A percentile compares a stretch with the other conserved stretches of the same genome.
Conservation (phyloP, 2,888 invertebrate genomes). For the Embidobia sp. region DNA sequence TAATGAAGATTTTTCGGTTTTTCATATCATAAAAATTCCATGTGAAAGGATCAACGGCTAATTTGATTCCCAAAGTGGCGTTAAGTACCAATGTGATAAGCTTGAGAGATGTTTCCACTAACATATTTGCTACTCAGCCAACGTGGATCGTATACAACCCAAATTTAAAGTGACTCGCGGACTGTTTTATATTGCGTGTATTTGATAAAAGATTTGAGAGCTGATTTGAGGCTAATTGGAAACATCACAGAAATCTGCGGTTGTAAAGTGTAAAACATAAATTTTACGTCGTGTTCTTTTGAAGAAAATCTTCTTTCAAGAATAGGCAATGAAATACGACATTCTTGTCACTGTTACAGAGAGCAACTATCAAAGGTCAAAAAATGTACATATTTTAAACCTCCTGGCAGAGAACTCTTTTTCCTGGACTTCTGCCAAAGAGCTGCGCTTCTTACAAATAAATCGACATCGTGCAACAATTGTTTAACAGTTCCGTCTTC, state of each 20-base stretch:
- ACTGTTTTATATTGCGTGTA: slow-evolving; percentile 54
- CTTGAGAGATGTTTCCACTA: slow-evolving; percentile 48
- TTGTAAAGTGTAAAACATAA: slow-evolving; percentile 34
- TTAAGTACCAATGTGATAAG: slow-evolving; percentile 47
- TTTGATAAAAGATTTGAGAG: slow-evolving; percentile 56
- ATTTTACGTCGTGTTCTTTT: slow-evolving; percentile 9
- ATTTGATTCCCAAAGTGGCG: slow-evolving; percentile 57
- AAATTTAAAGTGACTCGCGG: slow-evolving; percentile 60
- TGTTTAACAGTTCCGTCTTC: too few relatives aligned
- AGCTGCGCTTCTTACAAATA: too few relatives aligned
- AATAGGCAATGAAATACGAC: too few relatives aligned
- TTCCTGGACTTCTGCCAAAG: too few relatives aligned
- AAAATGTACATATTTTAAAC: too few relatives aligned
- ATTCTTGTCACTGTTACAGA: too few relatives aligned
- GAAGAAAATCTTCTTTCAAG: slow-evolving; percentile 10
- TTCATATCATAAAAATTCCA: slow-evolving; percentile 33
- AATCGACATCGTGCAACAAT: too few relatives aligned
- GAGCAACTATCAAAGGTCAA: too few relatives aligned
- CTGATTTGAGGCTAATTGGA: slow-evolving; percentile 58
- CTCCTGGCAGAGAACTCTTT: too few relatives aligned
- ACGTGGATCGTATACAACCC: slow-evolving; percentile 60
- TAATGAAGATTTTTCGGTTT: too few relatives aligned
- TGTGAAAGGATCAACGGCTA: slow-evolving; percentile 47
- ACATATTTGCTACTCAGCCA: slow-evolving; percentile 52
- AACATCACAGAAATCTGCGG: slow-evolving; percentile 37